Percentiles rank a stretch among this genome's conserved stretches.
These are phyloP conservation scores for Macaria notata DNA, from an alignment of 2,888 invertebrate genomes.

Conservation along the genomic window DNA sequence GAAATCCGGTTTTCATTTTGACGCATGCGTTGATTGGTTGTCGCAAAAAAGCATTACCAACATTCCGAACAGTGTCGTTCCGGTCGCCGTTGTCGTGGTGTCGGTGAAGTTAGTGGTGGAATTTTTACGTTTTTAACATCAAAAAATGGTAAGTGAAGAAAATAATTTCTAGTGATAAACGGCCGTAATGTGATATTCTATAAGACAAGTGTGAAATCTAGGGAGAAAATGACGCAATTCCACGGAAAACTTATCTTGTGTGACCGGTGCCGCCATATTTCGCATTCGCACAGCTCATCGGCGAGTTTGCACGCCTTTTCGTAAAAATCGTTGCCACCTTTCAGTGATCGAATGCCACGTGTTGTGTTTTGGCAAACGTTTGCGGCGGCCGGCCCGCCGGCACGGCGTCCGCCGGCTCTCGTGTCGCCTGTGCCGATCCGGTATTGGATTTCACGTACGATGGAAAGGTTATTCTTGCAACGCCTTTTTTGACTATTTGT, in stretches of 20 bases:
- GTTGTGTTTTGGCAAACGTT: slow-evolving; percentile 59
- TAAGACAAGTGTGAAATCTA: slow-evolving; percentile 45
- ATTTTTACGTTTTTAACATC: slow-evolving; percentile 80
- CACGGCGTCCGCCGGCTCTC: slow-evolving; percentile 39
- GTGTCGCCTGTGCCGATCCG: slow-evolving; percentile 43
- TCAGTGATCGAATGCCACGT: slow-evolving; percentile 81
- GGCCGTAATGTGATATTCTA: slow-evolving; percentile 56
- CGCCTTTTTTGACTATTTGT: slow-evolving; percentile 73
- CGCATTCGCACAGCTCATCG: slow-evolving; percentile 75
- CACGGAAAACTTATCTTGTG: slow-evolving; percentile 54
- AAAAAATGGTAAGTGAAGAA: slow-evolving; percentile 80
- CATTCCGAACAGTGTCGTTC: slow-evolving; percentile 78
- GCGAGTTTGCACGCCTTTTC: slow-evolving; percentile 78
- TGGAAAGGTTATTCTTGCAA: slow-evolving; percentile 69
- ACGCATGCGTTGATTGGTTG: slow-evolving; percentile 80
- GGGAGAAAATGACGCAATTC: slow-evolving; percentile 51
- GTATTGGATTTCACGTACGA: slow-evolving; percentile 79
- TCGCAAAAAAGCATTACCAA: slow-evolving; percentile 69
- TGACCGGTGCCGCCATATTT: slow-evolving; percentile 82
- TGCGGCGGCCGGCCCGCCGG: slow-evolving; percentile 34
- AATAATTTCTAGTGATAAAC: slow-evolving; percentile 65
- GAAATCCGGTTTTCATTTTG: slow-evolving; percentile 62
- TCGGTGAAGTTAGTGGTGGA: slow-evolving; percentile 78
- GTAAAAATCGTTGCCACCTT: slow-evolving; percentile 73
- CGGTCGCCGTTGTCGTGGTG: slow-evolving; percentile 79